Conservation (phyloP, 2,888 invertebrate species). For the Cheilosia scutellata region DNA sequence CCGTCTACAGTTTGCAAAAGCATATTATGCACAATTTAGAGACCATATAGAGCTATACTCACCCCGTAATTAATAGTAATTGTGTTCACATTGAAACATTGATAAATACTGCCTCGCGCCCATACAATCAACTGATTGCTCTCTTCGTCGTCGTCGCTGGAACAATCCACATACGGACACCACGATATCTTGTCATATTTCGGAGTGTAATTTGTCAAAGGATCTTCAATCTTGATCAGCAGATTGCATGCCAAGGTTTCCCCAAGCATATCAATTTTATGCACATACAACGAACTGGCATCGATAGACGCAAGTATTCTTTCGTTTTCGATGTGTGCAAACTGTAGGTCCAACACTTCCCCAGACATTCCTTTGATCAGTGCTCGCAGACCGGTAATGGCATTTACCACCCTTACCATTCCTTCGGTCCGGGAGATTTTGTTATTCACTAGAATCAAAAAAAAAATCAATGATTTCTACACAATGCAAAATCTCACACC, state of each 20-base stretch:
- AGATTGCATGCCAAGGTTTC: constrained; percentile 86
- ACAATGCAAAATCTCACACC: no score
- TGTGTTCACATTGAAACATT: constrained; percentile 82
- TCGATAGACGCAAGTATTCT: constrained; percentile 95
- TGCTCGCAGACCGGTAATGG: constrained; percentile 87
- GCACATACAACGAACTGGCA: constrained; percentile 92
- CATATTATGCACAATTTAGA: background rate
- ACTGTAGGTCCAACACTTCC: constrained; percentile 95
- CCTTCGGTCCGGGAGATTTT: constrained; percentile 85
- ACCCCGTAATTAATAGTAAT: constrained; percentile 82
- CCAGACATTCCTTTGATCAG: constrained; percentile 95
- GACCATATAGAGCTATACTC: constrained; percentile 68
- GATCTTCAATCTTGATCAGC: constrained; percentile 84
- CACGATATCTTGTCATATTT: constrained; percentile 92
- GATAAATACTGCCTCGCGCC: constrained; percentile 88
- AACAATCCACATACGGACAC: constrained; percentile 90
- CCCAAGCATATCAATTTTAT: constrained; percentile 89
- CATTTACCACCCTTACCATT: constrained; percentile 93
- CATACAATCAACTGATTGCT: constrained; percentile 92
- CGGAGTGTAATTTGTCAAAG: constrained; percentile 83
- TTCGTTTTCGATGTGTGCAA: constrained; percentile 92
- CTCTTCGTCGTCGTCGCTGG: constrained; percentile 86
- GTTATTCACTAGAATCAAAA: constrained; percentile 80
- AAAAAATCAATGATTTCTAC: background rate
- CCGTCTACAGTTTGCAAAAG: no score